These are phyloP conservation scores for Lepidurus packardi DNA, from an alignment of 1,140 invertebrate species.

Conservation along the genomic window DNA sequence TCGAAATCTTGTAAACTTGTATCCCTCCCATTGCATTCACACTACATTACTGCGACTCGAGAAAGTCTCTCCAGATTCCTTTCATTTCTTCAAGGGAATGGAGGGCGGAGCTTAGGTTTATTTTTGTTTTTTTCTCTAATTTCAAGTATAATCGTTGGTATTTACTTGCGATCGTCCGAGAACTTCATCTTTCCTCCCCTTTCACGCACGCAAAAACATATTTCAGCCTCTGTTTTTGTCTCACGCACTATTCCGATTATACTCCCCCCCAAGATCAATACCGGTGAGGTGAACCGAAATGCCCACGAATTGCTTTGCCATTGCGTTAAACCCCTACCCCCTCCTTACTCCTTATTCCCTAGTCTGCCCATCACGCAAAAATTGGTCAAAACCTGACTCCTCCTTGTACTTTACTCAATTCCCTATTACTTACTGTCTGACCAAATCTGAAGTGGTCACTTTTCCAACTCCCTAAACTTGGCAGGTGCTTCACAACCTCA, in stretches of 20 bases:
- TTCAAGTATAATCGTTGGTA: neutral
- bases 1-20: no score
- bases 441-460: neutral
- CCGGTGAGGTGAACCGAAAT: neutral
- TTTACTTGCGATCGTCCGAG: no score
- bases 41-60: no score
- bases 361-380: neutral
- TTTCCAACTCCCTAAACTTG: neutral
- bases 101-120: no score
- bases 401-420: neutral
- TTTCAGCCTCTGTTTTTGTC: neutral
- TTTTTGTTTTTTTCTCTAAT: neutral
- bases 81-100: no score
- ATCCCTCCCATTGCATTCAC: no score
- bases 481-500: neutral
- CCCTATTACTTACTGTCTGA: neutral
- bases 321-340: neutral
- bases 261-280: slow-evolving; percentile 10
- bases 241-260: slow-evolving; percentile 3
- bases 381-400: neutral
- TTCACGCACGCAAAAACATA: neutral
- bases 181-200: neutral
- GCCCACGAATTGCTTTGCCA: neutral
- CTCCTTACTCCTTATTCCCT: neutral
- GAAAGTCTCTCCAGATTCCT: no score